Percentiles rank a stretch among this genome's conserved stretches.
Evolutionary conservation across 2,797 vertebrate genomes (phyloP).

Genomic region (Poecile montanus): DNA sequence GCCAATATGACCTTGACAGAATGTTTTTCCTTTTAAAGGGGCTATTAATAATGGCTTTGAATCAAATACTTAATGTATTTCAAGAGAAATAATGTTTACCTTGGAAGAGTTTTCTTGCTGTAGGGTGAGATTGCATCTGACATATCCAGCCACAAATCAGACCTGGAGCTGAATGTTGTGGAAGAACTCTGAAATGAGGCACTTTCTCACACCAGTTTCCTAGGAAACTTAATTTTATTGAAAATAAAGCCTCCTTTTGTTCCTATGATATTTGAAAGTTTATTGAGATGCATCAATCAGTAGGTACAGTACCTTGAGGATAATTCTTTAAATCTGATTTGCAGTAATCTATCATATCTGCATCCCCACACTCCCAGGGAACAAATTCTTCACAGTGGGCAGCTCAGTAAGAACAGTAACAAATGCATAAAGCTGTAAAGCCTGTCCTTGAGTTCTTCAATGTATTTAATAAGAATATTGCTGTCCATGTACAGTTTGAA

Average conservation of each 20-base stretch:
- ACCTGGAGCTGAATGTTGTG: neutral
- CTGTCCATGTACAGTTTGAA: neutral
- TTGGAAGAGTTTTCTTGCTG: neutral
- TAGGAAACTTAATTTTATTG: neutral
- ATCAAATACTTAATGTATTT: neutral
- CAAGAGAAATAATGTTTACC: conserved; percentile 3
- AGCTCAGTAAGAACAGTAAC: neutral
- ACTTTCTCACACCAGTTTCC: neutral
- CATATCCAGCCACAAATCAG: neutral
- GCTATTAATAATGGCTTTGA: conserved; percentile 14
- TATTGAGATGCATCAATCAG: neutral
- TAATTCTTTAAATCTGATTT: neutral
- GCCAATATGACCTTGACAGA: neutral
- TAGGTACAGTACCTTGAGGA: neutral
- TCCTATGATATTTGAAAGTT: neutral
- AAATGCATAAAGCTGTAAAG: neutral
- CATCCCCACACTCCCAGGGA: neutral
- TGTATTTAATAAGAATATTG: neutral
- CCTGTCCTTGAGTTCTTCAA: neutral
- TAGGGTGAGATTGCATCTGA: neutral
- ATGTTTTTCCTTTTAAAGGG: neutral
- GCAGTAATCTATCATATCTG: neutral
- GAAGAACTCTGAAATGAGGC: neutral
- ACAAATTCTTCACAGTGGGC: neutral
- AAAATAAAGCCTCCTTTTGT: neutral